Percentiles rank a stretch among this genome's conserved stretches.
phyloP scores from a whole-genome alignment of 2,888 invertebrate genomes.

The Perdita meconis region DNA sequence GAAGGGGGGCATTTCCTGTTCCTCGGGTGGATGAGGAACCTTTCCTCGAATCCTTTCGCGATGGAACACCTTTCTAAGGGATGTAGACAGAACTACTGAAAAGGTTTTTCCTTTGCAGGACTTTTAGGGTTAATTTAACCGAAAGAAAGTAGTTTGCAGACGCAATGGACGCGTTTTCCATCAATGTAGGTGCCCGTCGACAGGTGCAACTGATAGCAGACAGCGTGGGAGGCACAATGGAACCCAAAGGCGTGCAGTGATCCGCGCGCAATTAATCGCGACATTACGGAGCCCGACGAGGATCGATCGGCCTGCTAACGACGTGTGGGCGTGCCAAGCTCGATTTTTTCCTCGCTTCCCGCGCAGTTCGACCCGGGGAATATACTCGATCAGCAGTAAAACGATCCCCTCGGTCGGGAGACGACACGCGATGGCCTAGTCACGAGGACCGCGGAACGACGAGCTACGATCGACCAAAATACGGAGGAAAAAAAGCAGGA shows the following conservation, averaged over 20 bases:
- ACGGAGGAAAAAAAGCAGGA: slow-evolving; percentile 15
- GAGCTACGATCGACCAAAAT: slow-evolving; percentile 13
- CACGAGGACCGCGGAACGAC: slow-evolving; percentile 5
- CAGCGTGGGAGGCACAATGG: slow-evolving; percentile 33
- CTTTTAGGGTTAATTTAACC: too few relatives aligned
- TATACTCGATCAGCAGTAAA: slow-evolving; percentile 54
- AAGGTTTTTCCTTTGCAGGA: too few relatives aligned
- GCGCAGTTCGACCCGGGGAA: slow-evolving; percentile 1
- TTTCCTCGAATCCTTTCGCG: not conserved
- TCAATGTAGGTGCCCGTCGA: slow-evolving; percentile 28
- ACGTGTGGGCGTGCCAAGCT: not conserved
- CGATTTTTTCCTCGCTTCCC: not conserved
- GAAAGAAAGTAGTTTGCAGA: not conserved
- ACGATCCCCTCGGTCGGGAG: slow-evolving; percentile 40
- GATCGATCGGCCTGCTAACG: not conserved
- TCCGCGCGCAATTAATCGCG: slow-evolving; percentile 10
- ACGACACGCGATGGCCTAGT: slow-evolving; percentile 38
- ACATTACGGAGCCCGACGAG: not conserved
- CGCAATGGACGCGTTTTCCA: not conserved
- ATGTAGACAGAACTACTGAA: too few relatives aligned
- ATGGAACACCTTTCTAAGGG: not conserved
- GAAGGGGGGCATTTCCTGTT: slow-evolving; percentile 48
- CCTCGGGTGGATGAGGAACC: not conserved
- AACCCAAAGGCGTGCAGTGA: not conserved
- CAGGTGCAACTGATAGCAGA: slow-evolving; percentile 33